These are phyloP conservation scores for Augiades crinisus DNA, from an alignment of 2,888 invertebrate genomes.

Conservation along the genomic window DNA sequence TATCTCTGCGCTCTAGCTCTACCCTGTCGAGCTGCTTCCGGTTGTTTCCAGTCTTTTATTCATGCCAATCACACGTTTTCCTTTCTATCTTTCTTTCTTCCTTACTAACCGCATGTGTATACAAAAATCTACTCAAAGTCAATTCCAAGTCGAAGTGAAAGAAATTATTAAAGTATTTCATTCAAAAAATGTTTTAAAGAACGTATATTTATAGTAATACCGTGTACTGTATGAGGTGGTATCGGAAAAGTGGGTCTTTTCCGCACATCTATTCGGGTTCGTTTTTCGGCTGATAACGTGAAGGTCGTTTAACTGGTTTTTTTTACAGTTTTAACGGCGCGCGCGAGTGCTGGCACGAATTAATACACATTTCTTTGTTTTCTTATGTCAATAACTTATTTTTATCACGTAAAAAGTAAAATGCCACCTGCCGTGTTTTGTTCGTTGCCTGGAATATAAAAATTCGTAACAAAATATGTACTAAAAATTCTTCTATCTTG, in stretches of 20 bases:
- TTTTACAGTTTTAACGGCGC: conserved; percentile 77
- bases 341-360: conserved; percentile 39
- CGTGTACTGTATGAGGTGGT: too few relatives aligned
- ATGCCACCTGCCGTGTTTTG: neutral
- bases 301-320: conserved; percentile 72
- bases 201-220: too few relatives aligned
- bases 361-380: conserved; percentile 25
- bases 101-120: conserved; percentile 69
- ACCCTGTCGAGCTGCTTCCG: conserved; percentile 18
- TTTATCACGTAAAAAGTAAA: neutral
- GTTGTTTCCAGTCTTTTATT: conserved; percentile 59
- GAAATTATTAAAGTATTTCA: too few relatives aligned
- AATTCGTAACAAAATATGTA: neutral
- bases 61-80: conserved; percentile 77
- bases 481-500: too few relatives aligned
- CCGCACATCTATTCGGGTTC: conserved; percentile 43
- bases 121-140: too few relatives aligned
- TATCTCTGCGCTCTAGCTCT: conserved; percentile 23
- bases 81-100: conserved; percentile 49
- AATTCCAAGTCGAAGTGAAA: conserved; percentile 26
- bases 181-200: too few relatives aligned
- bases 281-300: conserved; percentile 67
- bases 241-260: conserved; percentile 52
- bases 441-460: neutral
- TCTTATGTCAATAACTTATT: conserved; percentile 15